A percentile compares a stretch with the other conserved stretches of the same genome.
These are phyloP conservation scores for Phycodurus eques DNA, from an alignment of 2,113 vertebrate species.

Conservation along the genomic window DNA sequence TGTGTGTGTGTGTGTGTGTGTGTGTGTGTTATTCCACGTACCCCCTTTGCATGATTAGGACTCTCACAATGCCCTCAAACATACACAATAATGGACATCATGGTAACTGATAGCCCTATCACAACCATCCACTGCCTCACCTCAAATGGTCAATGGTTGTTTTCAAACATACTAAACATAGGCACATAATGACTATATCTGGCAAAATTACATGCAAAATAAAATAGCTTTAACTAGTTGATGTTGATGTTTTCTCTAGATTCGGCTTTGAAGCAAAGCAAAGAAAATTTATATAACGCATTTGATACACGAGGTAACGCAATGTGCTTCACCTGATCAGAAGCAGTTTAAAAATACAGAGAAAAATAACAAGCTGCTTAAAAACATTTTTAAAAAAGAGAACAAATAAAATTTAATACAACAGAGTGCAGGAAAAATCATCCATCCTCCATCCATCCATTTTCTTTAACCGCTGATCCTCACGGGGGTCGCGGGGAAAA, in stretches of 20 bases:
- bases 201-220: not conserved
- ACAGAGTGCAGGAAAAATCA: too few relatives aligned
- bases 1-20: not conserved
- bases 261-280: not conserved
- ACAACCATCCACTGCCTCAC: not conserved
- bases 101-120: not conserved
- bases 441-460: too few relatives aligned
- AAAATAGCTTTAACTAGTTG: not conserved
- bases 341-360: too few relatives aligned
- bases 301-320: not conserved
- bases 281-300: not conserved
- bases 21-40: not conserved
- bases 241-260: not conserved
- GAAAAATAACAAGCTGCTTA: too few relatives aligned
- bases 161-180: not conserved
- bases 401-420: too few relatives aligned
- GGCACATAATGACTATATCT: not conserved
- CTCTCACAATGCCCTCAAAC: not conserved
- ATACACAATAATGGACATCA: not conserved
- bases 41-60: not conserved
- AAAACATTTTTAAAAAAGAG: too few relatives aligned
- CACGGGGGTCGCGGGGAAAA: too few relatives aligned
- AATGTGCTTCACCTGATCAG: not conserved
- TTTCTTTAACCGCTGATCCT: too few relatives aligned
- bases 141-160: not conserved